Base-by-base conservation (phyloP, 2,113 vertebrate genomes). In the Tachysurus fulvidraco region DNA sequence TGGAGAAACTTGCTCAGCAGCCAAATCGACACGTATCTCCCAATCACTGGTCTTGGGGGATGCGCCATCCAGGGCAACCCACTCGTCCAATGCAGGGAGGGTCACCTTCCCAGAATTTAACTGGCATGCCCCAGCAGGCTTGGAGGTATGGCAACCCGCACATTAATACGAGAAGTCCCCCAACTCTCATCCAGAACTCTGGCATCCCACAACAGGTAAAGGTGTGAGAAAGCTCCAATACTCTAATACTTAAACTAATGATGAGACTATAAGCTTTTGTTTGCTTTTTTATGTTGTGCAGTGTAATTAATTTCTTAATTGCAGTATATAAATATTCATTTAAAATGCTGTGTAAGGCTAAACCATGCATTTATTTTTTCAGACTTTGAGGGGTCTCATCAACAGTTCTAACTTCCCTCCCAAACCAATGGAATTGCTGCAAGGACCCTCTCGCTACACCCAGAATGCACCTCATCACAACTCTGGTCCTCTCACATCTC, bases 1-100 rank as follows among this genome's bases (percentile, higher is more conserved):
- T 96, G 90, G 95, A 96, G 89, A 95, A 95, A 89, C 92, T 96
- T 36, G 93, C 94, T 85, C 94, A 95, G 89, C 94, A 94, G 57
- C 91, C 93, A 84, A 93, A 89, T 89, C 93, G 95, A 41, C 94
- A 94, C 78, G 91, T 91, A 1, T 90, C 91, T 28, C 92, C 95
- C 14, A 94, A 93, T 85, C 91, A 95, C 64, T 95, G 95, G 95
- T 89, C 93, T 21, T 95, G 95, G 94, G 93, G 92, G 0, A 87
- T 92, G 83, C 91, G 93, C 8, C 89, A 93, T 13, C 93, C 92
- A 0, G 93, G 93, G 41, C 93, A 93, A 0, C 92, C 91, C 46
- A 92, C 93, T 60, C 92, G 95, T 85, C 93, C 94, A 74, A 86
- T 93, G 86, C 93, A 94, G 2, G 95, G 95, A 19, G 94, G 93